A percentile compares a stretch with the other conserved stretches of the same genome.
Conservation (phyloP, 2,888 invertebrate genomes). For the Euplagia quadripunctaria region DNA sequence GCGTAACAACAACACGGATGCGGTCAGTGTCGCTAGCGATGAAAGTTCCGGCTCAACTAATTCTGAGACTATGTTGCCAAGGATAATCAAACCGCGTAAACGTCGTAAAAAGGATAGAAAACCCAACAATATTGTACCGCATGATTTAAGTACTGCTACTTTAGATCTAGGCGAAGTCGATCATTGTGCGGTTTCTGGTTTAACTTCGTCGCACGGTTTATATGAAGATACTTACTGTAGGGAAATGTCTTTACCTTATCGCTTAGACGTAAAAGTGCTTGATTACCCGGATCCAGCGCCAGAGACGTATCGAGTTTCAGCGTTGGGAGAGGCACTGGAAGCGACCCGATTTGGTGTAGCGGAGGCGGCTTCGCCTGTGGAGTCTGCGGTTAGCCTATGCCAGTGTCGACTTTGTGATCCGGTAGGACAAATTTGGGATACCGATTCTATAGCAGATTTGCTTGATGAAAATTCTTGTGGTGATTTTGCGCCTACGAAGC, state of each 20-base stretch:
- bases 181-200: slow-evolving; percentile 78
- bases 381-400: slow-evolving; percentile 86
- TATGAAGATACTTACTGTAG: slow-evolving; percentile 84
- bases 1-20: slow-evolving; percentile 88
- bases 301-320: slow-evolving; percentile 83
- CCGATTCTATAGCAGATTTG: slow-evolving; percentile 87
- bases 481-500: slow-evolving; percentile 83
- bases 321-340: slow-evolving; percentile 85
- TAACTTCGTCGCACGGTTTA: slow-evolving; percentile 71
- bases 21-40: slow-evolving; percentile 92
- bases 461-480: slow-evolving; percentile 82
- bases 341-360: slow-evolving; percentile 80
- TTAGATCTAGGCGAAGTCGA: slow-evolving; percentile 82
- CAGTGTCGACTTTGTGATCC: slow-evolving; percentile 93
- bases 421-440: slow-evolving; percentile 92
- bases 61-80: slow-evolving; percentile 93
- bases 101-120: slow-evolving; percentile 96
- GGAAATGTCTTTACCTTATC: slow-evolving; percentile 84
- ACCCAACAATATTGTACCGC: slow-evolving; percentile 87
- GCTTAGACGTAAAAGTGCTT: slow-evolving; percentile 79
- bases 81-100: slow-evolving; percentile 96
- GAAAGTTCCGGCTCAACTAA: slow-evolving; percentile 90
- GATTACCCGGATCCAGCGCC: slow-evolving; percentile 77
- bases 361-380: slow-evolving; percentile 80
- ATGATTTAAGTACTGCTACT: slow-evolving; percentile 74